These are phyloP conservation scores for Psylliodes chrysocephalus DNA, from an alignment of 2,888 invertebrate species.

Conservation along the genomic window DNA sequence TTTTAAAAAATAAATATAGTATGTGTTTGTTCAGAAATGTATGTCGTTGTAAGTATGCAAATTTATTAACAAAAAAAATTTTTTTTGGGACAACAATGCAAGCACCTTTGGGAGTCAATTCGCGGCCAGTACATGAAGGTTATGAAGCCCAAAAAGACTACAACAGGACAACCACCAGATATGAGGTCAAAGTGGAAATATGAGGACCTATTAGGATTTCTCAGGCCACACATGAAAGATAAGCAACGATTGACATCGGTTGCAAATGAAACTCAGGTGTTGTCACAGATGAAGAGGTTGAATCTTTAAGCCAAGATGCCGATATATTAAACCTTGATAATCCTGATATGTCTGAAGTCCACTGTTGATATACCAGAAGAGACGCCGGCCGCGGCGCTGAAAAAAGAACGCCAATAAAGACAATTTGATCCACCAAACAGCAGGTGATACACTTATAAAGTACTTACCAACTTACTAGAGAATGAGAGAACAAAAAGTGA, in stretches of 20 bases:
- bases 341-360: slow-evolving; percentile 12
- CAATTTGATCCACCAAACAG: slow-evolving; percentile 2
- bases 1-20: no score
- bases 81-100: not conserved
- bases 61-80: no score
- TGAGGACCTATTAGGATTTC: slow-evolving; percentile 23
- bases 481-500: slow-evolving; percentile 12
- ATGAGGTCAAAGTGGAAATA: slow-evolving; percentile 15
- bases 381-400: not conserved
- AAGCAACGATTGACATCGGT: slow-evolving; percentile 19
- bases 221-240: slow-evolving; percentile 20
- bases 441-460: slow-evolving; percentile 15
- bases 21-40: no score
- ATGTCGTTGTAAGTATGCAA: no score
- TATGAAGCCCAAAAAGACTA: slow-evolving; percentile 15
- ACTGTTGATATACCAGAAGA: slow-evolving; percentile 8
- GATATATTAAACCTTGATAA: no score
- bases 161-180: slow-evolving; percentile 18
- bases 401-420: slow-evolving; percentile 8
- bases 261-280: slow-evolving; percentile 15
- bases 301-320: slow-evolving; percentile 18
- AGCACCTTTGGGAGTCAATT: slow-evolving; percentile 16
- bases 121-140: slow-evolving; percentile 18
- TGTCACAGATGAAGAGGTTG: slow-evolving; percentile 11
- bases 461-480: slow-evolving; percentile 20